Percentiles rank a stretch among this genome's conserved stretches.
phyloP scores from a whole-genome alignment of 1,140 invertebrate genomes.

The Samia ricini region DNA sequence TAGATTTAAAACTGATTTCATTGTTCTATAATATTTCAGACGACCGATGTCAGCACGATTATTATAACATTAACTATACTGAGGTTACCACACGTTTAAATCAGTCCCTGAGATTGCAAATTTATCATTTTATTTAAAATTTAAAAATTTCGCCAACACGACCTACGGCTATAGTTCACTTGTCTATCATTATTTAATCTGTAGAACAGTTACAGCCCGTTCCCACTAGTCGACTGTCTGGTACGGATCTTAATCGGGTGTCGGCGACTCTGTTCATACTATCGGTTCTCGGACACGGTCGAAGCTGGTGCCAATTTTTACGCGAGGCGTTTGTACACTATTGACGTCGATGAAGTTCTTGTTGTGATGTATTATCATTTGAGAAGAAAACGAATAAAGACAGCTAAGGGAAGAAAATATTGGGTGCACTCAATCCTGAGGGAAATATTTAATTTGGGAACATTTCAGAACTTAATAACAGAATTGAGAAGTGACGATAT shows the following conservation, averaged over 20 bases:
- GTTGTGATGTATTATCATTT: slow-evolving; percentile 17
- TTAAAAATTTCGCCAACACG: slow-evolving; percentile 3
- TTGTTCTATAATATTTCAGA: too few relatives aligned
- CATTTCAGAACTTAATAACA: slow-evolving; percentile 20
- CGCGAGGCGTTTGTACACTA: slow-evolving; percentile 6
- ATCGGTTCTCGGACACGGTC: slow-evolving; percentile 10
- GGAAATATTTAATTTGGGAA: slow-evolving; percentile 13
- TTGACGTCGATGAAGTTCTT: slow-evolving; percentile 11
- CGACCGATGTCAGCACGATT: too few relatives aligned
- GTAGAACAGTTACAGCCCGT: slow-evolving; percentile 9
- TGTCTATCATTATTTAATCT: slow-evolving; percentile 35
- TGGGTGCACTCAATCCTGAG: slow-evolving; percentile 16
- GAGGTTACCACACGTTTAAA: too few relatives aligned
- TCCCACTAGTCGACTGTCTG: background rate
- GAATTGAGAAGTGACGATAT: slow-evolving; percentile 13
- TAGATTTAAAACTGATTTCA: too few relatives aligned
- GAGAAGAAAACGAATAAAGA: slow-evolving; percentile 16
- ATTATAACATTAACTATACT: too few relatives aligned
- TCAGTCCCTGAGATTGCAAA: too few relatives aligned
- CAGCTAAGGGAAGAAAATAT: slow-evolving; percentile 15
- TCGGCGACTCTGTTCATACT: background rate
- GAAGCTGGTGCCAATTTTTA: slow-evolving; percentile 14
- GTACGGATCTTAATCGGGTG: background rate
- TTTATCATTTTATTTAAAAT: slow-evolving; percentile 10
- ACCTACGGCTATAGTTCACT: slow-evolving; percentile 5